Evolutionary conservation across 1,140 invertebrate genomes (phyloP), one percentile per base, ranked within the genome.

Genomic region (Colletes gigas): DNA sequence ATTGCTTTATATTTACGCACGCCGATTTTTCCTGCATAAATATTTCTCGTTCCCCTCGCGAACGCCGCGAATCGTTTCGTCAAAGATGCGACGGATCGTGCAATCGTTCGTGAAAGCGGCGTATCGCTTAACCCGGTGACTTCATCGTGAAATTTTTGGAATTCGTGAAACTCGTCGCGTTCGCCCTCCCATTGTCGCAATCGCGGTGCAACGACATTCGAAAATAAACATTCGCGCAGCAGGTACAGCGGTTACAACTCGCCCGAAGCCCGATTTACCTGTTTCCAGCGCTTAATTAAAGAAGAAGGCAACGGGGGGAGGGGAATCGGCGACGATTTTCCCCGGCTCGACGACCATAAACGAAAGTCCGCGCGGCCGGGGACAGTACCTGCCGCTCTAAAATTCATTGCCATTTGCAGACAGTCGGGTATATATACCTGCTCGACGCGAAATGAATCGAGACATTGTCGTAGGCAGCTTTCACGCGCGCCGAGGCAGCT

Each of bases 401-500:
- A 79, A 79, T 79, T 79, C 77, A 73, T 65, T 79, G 77, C 69
- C 77, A 63, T 72, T 72, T 55, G 50, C 30, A 79, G 59, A 21
- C 57, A 47, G 19, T 7, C 47, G 39, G 50, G 50, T 50, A 12
- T 62, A 17, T 17, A 55, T 65, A 79, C 77, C 60, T 73, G 77
- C 15, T 17, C 47, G 59, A 7, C 19, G 52, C 71, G 44, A 80
- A 85, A 83, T 60, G 50, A 79, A 71, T 44, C 74, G 66, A 69
- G 52, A 68, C 77, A 85, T 83, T 76, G 83, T 78, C 76, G 60
- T 47, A 68, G 81, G 39, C 44, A 82, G 78, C 85, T 87, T 87
- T 87, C 82, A 79, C 82, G 80, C 72, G 30, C 62, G 44, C 69
- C 41, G 3, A 47, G 39, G 50, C 68, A 57, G 72, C 75, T 85